Evolutionary conservation across 2,888 invertebrate genomes (phyloP), one percentile per base, ranked within the genome.

Genomic region (Mylabris sibirica): DNA sequence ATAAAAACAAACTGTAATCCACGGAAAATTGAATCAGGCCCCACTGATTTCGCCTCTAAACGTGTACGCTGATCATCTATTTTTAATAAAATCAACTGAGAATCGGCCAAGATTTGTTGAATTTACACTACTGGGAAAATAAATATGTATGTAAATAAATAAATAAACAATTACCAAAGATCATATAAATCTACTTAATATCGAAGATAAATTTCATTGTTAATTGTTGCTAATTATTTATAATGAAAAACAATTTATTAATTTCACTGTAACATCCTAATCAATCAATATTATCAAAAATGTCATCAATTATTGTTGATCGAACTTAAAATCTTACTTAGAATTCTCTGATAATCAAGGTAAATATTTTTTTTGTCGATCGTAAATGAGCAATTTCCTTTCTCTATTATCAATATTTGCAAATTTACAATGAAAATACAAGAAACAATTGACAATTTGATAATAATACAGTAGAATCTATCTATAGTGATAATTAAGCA

Each of bases 321-420:
- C n/a, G 44, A 17, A 53, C 20, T 53, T 20, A 11, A 44, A 22
- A 53, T 20, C 3, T 11, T 53, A 20, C 49, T 3, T 53, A 22
- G 49, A 53, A 53, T 53, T 53, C 20, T 53, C 20, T 3, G 49
- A 53, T 53, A 53, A 53, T 53, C 22, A 53, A 53, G 4, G 49
- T 53, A 53, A 53, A 53, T 53, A 53, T 53, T 53, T 53, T 49
- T 49, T 49, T 53, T 53, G 20, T 53, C 49, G 20, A 53, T 17
- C 3, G n/a, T 2, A 44, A n/a, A 17, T 44, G n/a, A 44, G 6
- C 44, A 44, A 44, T 44, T 44, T n/a, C 38, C 38, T 12, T 1
- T 17, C 41, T 44, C 5, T 6, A 17, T 44, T 12, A 44, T n/a
- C 3, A 44, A 44, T 44, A 44, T 44, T 44, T 44, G 44, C n/a